phyloP scores from a whole-genome alignment of 2,113 vertebrate genomes.

The Eolophus roseicapilla region DNA sequence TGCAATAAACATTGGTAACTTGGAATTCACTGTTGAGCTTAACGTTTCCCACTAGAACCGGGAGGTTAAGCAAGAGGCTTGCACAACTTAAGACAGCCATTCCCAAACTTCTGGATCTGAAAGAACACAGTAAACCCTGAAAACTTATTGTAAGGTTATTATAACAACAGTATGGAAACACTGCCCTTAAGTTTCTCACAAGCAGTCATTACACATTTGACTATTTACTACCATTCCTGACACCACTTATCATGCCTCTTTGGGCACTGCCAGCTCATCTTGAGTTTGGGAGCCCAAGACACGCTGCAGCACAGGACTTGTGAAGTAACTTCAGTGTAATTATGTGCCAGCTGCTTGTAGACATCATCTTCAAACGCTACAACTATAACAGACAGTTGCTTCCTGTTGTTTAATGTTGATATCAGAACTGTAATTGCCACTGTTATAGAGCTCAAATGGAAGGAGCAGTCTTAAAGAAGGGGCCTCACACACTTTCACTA shows the following conservation, averaged over 20 bases:
- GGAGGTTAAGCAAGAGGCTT: not conserved
- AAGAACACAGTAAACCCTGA: not conserved
- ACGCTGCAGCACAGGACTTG: not conserved
- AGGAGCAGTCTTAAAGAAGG: not conserved
- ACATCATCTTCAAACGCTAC: not conserved
- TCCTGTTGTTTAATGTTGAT: not conserved
- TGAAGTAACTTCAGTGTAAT: not conserved
- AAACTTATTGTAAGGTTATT: not conserved
- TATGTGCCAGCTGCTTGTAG: not conserved
- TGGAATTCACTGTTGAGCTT: not conserved
- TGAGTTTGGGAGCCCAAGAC: not conserved
- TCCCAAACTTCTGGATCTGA: not conserved
- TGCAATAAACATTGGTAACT: not conserved
- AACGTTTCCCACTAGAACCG: fast-evolving
- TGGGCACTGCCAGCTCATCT: not conserved
- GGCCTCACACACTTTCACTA: not conserved
- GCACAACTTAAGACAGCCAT: not conserved
- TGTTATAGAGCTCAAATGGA: not conserved
- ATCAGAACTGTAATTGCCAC: not conserved
- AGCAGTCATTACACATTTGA: not conserved
- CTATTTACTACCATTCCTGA: not conserved
- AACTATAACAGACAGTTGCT: not conserved
- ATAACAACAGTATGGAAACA: not conserved
- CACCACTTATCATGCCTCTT: not conserved
- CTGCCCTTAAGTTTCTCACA: not conserved